Evolutionary conservation across 2,113 vertebrate species (phyloP), one percentile per base, ranked within the genome.

Genomic region (Gallinago paraguaiae): DNA sequence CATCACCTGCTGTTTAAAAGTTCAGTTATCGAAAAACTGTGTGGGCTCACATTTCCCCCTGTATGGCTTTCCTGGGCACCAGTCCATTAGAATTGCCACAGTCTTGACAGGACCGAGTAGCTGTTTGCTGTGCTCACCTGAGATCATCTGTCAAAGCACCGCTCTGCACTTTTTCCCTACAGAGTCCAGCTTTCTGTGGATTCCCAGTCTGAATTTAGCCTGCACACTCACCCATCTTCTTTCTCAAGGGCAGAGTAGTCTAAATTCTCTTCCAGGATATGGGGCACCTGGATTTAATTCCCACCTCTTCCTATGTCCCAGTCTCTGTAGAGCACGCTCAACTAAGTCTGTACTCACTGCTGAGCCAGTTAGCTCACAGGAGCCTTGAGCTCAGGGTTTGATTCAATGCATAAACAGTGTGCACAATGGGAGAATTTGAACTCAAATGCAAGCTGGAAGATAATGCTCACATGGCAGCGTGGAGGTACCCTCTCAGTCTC

Each of bases 351-450:
- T 81, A 9, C 20, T 59, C 78, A 5, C 30, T 37, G 27, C 31
- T 50, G 13, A 70, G 33, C 11, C 4, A 4, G 60, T 7, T 54
- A n/a, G 20, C 37, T 50, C 24, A 54, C 0, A 1, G 8, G 11
- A 46, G 51, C 59, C 70, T 70, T 33, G 57, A 65, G 22, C 16
- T 23, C 7, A 12, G 0, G 3, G 11, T 48, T 67, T 41, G 51
- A 30, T 69, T 71, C 63, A 60, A 15, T 17, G 24, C 13, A 43
- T 31, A 35, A 80, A 35, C 16, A n/a, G 9, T 5, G 17, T n/a
- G n/a, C n/a, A 60, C 5, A 1, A 3, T 17, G 25, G 35, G 43
- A 69, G 23, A 83, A 43, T n/a, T 56, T 64, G 19, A 74, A 60
- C 25, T 80, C 45, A 33, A 17, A 46, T 25, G 13, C 25, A 60